phyloP scores from a whole-genome alignment of 1,140 invertebrate species.

The Zophobas morio region DNA sequence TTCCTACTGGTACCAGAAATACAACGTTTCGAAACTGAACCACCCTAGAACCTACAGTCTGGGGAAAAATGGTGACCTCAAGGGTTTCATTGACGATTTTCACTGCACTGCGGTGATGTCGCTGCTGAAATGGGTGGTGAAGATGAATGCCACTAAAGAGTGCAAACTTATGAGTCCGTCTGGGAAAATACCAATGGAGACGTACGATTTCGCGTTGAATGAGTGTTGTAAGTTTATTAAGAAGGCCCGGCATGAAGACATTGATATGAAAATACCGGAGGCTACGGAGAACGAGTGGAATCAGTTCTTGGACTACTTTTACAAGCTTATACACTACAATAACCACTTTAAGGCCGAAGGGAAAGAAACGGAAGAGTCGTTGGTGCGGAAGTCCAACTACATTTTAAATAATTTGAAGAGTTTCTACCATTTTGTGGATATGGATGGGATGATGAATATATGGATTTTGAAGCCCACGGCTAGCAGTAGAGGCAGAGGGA shows the following conservation, averaged over 20 bases:
- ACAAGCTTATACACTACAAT: slow-evolving; percentile 68
- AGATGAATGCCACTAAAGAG: slow-evolving; percentile 68
- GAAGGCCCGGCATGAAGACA: slow-evolving; percentile 70
- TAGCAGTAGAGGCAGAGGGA: slow-evolving; percentile 90
- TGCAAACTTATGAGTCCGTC: slow-evolving; percentile 64
- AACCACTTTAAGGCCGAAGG: slow-evolving; percentile 65
- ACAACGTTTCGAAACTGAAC: slow-evolving; percentile 70
- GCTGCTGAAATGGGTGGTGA: slow-evolving; percentile 83
- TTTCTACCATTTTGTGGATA: slow-evolving; percentile 76
- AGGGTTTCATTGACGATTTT: slow-evolving; percentile 68
- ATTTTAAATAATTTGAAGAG: slow-evolving; percentile 74
- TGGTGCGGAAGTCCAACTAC: slow-evolving; percentile 70
- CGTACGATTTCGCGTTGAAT: slow-evolving; percentile 72
- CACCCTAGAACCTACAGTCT: slow-evolving; percentile 72
- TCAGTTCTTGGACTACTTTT: slow-evolving; percentile 76
- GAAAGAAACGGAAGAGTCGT: slow-evolving; percentile 67
- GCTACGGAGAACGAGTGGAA: slow-evolving; percentile 77
- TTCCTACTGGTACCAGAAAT: slow-evolving; percentile 74
- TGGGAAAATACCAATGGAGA: slow-evolving; percentile 70
- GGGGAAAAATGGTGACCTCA: slow-evolving; percentile 56
- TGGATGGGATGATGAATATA: slow-evolving; percentile 87
- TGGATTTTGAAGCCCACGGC: slow-evolving; percentile 96
- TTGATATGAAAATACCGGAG: slow-evolving; percentile 67
- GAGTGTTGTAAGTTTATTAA: slow-evolving; percentile 72
- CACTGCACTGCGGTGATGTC: slow-evolving; percentile 87